Conservation (phyloP, 30 jellyfish, hydroid and myxozoan genomes). For the Chrysaora quinquecirrha region DNA sequence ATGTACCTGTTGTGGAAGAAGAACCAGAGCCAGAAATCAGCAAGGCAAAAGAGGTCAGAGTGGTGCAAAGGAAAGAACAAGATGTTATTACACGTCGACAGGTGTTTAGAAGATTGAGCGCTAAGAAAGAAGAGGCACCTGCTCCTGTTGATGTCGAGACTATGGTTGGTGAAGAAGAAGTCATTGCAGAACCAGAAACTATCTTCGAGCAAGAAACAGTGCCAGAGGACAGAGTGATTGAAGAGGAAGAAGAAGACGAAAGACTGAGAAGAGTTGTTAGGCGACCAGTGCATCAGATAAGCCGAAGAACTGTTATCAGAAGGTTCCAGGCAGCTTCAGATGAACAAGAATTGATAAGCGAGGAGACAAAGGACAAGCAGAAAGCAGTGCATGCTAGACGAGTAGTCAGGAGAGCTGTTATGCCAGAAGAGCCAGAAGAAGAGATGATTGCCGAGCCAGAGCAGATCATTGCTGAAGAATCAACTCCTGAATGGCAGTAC, state of each 20-base stretch:
- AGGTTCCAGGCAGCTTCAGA: constrained; percentile 58
- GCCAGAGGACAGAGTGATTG: not conserved
- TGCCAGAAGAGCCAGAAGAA: constrained; percentile 35
- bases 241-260: not conserved
- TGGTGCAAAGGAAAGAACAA: not conserved
- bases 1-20: not conserved
- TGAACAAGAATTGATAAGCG: constrained; percentile 46
- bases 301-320: constrained; percentile 60
- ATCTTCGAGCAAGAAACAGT: not conserved
- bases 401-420: constrained; percentile 48
- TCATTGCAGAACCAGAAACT: not conserved
- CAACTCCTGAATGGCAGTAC: too few relatives aligned
- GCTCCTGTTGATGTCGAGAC: too few relatives aligned
- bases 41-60: not conserved
- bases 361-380: constrained; percentile 38
- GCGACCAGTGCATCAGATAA: constrained; percentile 68
- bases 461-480: too few relatives aligned
- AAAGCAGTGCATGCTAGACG: constrained; percentile 49
- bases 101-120: not conserved
- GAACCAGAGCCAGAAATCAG: not conserved
- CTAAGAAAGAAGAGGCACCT: not conserved
- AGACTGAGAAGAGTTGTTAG: constrained; percentile 63
- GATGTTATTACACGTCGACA: not conserved
- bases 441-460: too few relatives aligned
- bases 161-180: not conserved